Base-by-base conservation (phyloP, 2,888 invertebrate genomes). In the Noctua fimbriata region DNA sequence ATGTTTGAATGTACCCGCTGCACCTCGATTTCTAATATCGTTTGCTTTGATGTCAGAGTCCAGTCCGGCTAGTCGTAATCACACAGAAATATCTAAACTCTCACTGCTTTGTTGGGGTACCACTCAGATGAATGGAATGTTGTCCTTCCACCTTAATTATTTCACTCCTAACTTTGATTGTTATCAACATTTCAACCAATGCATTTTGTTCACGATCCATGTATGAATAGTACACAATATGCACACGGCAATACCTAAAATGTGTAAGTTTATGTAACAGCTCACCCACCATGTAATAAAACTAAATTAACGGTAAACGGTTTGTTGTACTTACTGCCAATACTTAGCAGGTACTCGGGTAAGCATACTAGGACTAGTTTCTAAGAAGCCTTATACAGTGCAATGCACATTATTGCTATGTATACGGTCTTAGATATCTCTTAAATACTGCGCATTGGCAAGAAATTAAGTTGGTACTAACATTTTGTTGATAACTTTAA, bases 121-220 rank as follows among this genome's bases (percentile, higher is more conserved):
- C 87, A 87, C 88, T 92, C 89, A 92, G 86, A 87, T 86, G 83
- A 89, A 88, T 87, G 91, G 91, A 92, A 92, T 92, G 92, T 87
- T 85, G 91, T 89, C 86, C 85, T 84, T 82, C 90, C 82, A 89
- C 86, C 85, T 84, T 89, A 87, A 87, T 89, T 89, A 87, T 89
- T 83, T 88, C 76, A 85, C 76, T 90, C 69, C 73, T 81, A 80
- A 79, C 81, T 85, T 83, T 85, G 88, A 89, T 89, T 89, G 83
- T 90, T 85, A 90, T 89, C 88, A 82, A 81, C 36, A 73, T 84
- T 84, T 84, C 70, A 78, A 79, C 79, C 70, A 63, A 69, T 78
- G 69, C 66, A 87, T 86, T 86, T 78, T 65, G 80, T 83, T 88
- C 58, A 81, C 77, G 67, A 76, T 36, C 24, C 66, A 69, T 73